phyloP scores from a whole-genome alignment of 2,113 vertebrate genomes.

The Pteronura brasiliensis region DNA sequence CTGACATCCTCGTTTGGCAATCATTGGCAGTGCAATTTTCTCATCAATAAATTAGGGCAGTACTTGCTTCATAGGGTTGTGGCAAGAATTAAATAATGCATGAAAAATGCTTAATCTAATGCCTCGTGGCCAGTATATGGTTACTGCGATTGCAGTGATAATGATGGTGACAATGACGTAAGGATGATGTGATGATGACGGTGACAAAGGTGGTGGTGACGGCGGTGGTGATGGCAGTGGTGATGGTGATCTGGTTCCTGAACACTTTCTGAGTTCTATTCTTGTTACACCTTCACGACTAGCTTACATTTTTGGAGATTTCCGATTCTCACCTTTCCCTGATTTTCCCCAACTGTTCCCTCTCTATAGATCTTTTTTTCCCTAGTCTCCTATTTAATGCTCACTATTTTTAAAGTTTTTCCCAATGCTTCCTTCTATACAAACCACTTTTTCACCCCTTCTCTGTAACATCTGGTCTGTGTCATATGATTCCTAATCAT shows the following conservation, averaged over 20 bases:
- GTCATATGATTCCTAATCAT: background rate
- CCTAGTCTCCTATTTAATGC: background rate
- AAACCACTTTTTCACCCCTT: background rate
- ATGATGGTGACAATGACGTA: background rate
- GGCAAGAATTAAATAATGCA: background rate
- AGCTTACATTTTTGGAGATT: background rate
- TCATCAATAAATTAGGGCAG: background rate
- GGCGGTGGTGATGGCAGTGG: too few species aligned
- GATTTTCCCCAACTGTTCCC: background rate
- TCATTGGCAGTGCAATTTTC: background rate
- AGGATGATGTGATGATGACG: background rate
- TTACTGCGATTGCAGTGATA: background rate
- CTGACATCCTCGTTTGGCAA: background rate
- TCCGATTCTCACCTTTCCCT: background rate
- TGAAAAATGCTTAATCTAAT: background rate
- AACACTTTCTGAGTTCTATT: background rate
- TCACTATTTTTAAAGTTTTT: background rate
- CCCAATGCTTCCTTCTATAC: background rate
- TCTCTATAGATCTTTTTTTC: background rate
- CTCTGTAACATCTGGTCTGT: background rate
- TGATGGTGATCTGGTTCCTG: background rate
- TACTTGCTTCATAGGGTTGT: background rate
- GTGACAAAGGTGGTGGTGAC: background rate
- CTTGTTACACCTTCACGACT: background rate
- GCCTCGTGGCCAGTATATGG: background rate